Evolutionary conservation across 2,113 vertebrate species (phyloP).

Genomic region (Ovis aries): ARS-UI_Ramb_v3.0 NC_056062.1:90515501-90516000

Average conservation of each 20-base stretch:
- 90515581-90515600: neutral
- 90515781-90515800: neutral
- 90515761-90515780: neutral
- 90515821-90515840: neutral
- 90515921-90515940: neutral
- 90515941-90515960: neutral
- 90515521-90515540: neutral
- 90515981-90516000: neutral
- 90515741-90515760: neutral
- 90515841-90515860: neutral
- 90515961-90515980: neutral
- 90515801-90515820: neutral
- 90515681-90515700: neutral
- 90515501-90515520: neutral
- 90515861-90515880: neutral
- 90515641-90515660: neutral
- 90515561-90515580: neutral
- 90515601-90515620: neutral
- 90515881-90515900: rapidly evolving
- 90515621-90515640: neutral
- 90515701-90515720: neutral
- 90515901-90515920: neutral
- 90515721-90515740: neutral
- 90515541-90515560: neutral
- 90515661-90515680: neutral